Percentiles rank a stretch among this genome's conserved stretches.
phyloP scores from a whole-genome alignment of 2,888 invertebrate species.

The Xanthia togata region DNA sequence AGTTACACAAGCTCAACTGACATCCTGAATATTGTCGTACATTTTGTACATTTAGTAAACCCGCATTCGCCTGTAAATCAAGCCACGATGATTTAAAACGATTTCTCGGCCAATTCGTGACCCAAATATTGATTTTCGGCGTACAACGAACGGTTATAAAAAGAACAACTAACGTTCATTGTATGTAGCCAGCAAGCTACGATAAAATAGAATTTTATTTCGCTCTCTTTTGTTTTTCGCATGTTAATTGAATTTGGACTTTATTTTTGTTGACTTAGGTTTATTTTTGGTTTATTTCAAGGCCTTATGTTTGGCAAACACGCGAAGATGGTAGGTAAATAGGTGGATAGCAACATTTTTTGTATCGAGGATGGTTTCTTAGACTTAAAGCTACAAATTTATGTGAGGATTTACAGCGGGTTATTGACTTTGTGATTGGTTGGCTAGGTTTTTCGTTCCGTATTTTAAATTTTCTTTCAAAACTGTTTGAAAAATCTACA shows the following conservation, averaged over 20 bases:
- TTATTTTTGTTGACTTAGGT: slow-evolving; percentile 33
- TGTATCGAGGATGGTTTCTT: slow-evolving; percentile 41
- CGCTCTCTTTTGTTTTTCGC: slow-evolving; percentile 48
- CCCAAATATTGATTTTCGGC: slow-evolving; percentile 69
- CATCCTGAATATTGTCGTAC: neutral
- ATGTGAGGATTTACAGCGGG: slow-evolving; percentile 27
- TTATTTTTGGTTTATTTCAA: slow-evolving; percentile 46
- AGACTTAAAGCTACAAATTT: slow-evolving; percentile 35
- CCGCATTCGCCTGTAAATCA: slow-evolving; percentile 41
- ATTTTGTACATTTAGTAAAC: slow-evolving; percentile 11
- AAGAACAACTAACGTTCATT: slow-evolving; percentile 20
- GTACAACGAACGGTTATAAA: slow-evolving; percentile 55
- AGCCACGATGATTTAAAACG: slow-evolving; percentile 54
- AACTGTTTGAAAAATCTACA: neutral
- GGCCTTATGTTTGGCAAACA: slow-evolving; percentile 63
- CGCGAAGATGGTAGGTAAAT: slow-evolving; percentile 64
- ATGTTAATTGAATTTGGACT: slow-evolving; percentile 49
- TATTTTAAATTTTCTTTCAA: neutral
- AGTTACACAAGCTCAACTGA: neutral
- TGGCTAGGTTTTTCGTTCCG: neutral
- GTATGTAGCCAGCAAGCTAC: slow-evolving; percentile 48
- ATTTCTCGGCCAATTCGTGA: slow-evolving; percentile 65
- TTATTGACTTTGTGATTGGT: slow-evolving; percentile 32
- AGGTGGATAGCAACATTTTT: slow-evolving; percentile 59
- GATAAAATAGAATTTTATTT: slow-evolving; percentile 63